Evolutionary conservation across 2,113 vertebrate species (phyloP).

Genomic region (Elachura formosa): DNA sequence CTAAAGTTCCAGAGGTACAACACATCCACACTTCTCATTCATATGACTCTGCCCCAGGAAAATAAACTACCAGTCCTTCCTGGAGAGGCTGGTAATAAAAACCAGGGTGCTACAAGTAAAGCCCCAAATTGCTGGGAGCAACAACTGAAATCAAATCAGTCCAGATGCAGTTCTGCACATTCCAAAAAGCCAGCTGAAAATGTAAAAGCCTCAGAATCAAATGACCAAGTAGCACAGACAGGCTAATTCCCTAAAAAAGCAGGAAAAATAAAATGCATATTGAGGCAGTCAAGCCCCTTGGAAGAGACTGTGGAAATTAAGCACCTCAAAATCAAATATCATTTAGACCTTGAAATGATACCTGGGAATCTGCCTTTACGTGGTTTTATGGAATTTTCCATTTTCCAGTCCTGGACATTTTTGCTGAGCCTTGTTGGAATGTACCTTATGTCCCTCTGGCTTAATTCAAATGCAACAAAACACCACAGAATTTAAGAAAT

Average conservation of each 20-base stretch:
- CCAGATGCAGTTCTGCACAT: constrained; percentile 11
- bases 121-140: constrained; percentile 30
- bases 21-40: background rate
- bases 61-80: constrained; percentile 35
- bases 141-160: background rate
- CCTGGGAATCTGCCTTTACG: background rate
- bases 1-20: background rate
- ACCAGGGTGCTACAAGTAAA: constrained; percentile 45
- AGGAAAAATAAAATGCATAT: background rate
- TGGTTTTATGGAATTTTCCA: background rate
- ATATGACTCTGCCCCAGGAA: background rate
- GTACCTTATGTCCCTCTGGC: background rate
- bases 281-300: background rate
- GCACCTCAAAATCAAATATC: background rate
- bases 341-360: background rate
- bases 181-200: constrained; percentile 36
- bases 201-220: constrained; percentile 18
- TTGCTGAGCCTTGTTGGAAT: constrained; percentile 15
- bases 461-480: background rate
- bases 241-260: background rate
- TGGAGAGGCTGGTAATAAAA: constrained; percentile 11
- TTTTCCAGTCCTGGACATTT: constrained; percentile 38
- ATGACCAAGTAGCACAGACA: background rate
- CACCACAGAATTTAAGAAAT: background rate
- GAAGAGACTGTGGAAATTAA: background rate